Percentiles rank a stretch among this genome's conserved stretches.
Evolutionary conservation across 2,888 invertebrate species (phyloP).

Genomic region (Sphinx pinastri): DNA sequence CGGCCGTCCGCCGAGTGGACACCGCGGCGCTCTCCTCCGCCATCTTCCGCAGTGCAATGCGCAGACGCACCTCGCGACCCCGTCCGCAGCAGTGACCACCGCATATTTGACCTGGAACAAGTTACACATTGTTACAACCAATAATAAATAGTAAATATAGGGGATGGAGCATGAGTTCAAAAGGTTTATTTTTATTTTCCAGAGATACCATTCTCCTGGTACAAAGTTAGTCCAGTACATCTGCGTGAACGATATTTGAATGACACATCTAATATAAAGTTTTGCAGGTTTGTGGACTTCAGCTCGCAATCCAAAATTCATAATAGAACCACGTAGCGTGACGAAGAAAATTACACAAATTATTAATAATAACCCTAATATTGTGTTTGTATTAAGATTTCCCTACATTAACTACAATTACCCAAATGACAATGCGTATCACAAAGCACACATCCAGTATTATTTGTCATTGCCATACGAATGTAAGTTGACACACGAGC

Average conservation of each 20-base stretch:
- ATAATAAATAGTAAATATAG: too few species aligned
- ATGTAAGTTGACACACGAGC: background rate
- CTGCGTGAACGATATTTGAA: too few species aligned
- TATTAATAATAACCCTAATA: too few species aligned
- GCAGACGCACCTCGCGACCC: slow-evolving; percentile 83
- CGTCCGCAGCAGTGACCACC: slow-evolving; percentile 88
- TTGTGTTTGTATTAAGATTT: background rate
- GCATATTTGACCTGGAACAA: slow-evolving; percentile 83
- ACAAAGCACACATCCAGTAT: background rate
- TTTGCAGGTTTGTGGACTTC: too few species aligned
- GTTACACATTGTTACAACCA: background rate
- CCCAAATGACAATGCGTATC: background rate
- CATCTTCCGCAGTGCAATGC: slow-evolving; percentile 84
- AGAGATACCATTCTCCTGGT: too few species aligned
- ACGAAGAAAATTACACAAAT: too few species aligned
- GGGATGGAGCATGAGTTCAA: too few species aligned
- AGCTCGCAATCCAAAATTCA: too few species aligned
- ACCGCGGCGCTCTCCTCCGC: slow-evolving; percentile 88
- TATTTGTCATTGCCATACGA: slow-evolving; percentile 1
- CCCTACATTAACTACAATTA: background rate
- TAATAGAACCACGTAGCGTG: too few species aligned
- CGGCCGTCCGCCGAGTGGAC: slow-evolving; percentile 89
- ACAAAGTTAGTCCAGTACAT: too few species aligned
- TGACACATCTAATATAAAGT: too few species aligned
- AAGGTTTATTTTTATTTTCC: too few species aligned